Base-by-base conservation (phyloP, 2,797 vertebrate species). In the Vultur gryphus region DNA sequence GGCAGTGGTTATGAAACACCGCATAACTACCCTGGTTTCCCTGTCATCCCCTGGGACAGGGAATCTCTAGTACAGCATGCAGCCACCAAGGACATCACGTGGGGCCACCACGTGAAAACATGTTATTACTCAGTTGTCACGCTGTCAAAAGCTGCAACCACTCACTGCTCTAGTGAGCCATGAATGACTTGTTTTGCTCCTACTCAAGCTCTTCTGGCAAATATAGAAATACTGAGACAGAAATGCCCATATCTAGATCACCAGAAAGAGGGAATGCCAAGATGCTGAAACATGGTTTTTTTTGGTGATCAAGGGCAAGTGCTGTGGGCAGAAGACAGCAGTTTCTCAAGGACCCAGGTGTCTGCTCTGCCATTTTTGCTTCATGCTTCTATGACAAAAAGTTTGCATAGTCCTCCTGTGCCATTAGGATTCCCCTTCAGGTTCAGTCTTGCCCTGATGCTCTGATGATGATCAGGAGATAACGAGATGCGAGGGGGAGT, bases 81-180 rank as follows among this genome's bases (percentile, higher is more conserved):
- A 84, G 90, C 59, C 8, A 16, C 37, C 1, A 11, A 90, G 81
- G 83, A 65, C 66, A 61, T 91, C 94, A 89, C 7, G 1, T 2
- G 17, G 77, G 39, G 58, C 51, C 66, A 51, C 70, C 94, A 62
- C 25, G 80, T 88, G 93, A 94, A 92, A 84, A 76, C 62, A 44
- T 52, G 35, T 31, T 82, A 90, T 90, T 82, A 82, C 66, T 78
- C 86, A 46, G 57, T 51, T 87, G 92, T 84, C 88, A 82, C 0
- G 0, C 65, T 94, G 80, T 87, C 88, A 94, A 65, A 87, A 79
- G 51, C 86, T 71, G 51, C 84, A 64, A 82, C 54, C 43, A 31
- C 55, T 93, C 81, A 51, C 77, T 79, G 80, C 90, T 95, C 92
- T 62, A 90, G 80, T 87, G 93, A 93, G 93, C 92, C 70, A 73